phyloP scores from a whole-genome alignment of 2,888 invertebrate genomes.

The Amitus sp. region DNA sequence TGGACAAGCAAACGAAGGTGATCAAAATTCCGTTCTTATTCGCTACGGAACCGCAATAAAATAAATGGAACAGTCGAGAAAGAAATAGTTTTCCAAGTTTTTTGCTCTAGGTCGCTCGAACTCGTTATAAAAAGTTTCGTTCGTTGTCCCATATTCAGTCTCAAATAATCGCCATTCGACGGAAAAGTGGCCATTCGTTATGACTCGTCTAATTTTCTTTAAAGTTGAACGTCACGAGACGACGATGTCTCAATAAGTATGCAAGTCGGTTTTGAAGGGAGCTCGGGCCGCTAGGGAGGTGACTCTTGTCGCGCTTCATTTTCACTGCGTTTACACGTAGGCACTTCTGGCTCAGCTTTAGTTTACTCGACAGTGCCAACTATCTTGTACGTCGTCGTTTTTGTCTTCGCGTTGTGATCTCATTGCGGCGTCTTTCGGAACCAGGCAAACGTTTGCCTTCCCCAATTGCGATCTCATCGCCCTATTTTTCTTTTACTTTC shows the following conservation, averaged over 20 bases:
- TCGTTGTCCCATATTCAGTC: no score
- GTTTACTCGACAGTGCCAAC: constrained; percentile 32
- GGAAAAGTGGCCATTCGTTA: neutral
- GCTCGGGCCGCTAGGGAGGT: neutral
- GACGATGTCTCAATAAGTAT: constrained; percentile 35
- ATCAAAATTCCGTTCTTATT: no score
- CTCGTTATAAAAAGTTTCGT: no score
- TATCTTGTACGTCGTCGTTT: constrained; percentile 28
- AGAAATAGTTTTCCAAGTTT: no score
- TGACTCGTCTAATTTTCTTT: neutral
- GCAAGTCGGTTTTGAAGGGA: constrained; percentile 20
- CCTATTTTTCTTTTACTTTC: no score
- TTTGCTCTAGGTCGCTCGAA: no score
- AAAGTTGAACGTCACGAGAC: constrained; percentile 15
- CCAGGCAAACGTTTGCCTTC: no score
- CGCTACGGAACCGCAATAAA: no score
- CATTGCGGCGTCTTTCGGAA: constrained; percentile 9
- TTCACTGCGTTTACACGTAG: constrained; percentile 36
- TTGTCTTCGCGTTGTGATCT: constrained; percentile 28
- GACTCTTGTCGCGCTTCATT: constrained; percentile 35
- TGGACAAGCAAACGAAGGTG: no score
- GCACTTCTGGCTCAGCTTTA: constrained; percentile 28
- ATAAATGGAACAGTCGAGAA: no score
- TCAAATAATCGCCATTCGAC: neutral
- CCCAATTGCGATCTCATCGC: no score